These are phyloP conservation scores for Volucella inanis DNA, from an alignment of 2,888 invertebrate species.

Conservation along the genomic window DNA sequence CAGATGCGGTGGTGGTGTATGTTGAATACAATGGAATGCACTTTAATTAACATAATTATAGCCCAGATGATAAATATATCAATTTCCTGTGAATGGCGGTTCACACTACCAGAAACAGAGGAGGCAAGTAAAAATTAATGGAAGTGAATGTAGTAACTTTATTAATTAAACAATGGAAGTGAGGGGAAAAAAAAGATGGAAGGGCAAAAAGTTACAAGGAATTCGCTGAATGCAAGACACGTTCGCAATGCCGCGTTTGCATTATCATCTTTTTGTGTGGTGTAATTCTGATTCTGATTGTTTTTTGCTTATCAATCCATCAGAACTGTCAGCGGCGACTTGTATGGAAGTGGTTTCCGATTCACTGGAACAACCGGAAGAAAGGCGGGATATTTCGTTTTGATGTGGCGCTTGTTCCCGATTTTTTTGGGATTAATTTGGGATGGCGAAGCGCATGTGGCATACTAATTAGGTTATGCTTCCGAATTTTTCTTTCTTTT, in stretches of 20 bases:
- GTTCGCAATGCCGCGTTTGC: constrained; percentile 24
- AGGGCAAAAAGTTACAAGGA: not conserved
- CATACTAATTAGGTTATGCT: no score
- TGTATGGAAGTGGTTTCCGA: constrained; percentile 40
- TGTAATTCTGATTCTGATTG: constrained; percentile 10
- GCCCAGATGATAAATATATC: constrained; percentile 52
- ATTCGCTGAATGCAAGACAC: constrained; percentile 40
- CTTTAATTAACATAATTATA: constrained; percentile 69
- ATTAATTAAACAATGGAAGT: constrained; percentile 6
- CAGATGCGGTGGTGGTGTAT: constrained; percentile 22
- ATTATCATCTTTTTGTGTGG: not conserved
- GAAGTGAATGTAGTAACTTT: no score
- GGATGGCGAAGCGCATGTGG: no score
- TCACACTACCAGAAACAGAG: constrained; percentile 20
- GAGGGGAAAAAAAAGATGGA: constrained; percentile 10
- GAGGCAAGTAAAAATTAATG: constrained; percentile 5
- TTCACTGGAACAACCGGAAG: constrained; percentile 46
- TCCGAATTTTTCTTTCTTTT: no score
- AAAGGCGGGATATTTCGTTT: constrained; percentile 6
- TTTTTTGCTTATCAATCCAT: constrained; percentile 3
- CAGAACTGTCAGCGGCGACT: constrained; percentile 25
- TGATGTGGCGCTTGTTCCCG: constrained; percentile 13
- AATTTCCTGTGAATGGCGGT: constrained; percentile 60
- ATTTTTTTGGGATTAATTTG: no score
- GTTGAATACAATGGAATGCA: constrained; percentile 44